Base-by-base conservation (phyloP, 2,888 invertebrate genomes). In the Platypus cylindrus region DNA sequence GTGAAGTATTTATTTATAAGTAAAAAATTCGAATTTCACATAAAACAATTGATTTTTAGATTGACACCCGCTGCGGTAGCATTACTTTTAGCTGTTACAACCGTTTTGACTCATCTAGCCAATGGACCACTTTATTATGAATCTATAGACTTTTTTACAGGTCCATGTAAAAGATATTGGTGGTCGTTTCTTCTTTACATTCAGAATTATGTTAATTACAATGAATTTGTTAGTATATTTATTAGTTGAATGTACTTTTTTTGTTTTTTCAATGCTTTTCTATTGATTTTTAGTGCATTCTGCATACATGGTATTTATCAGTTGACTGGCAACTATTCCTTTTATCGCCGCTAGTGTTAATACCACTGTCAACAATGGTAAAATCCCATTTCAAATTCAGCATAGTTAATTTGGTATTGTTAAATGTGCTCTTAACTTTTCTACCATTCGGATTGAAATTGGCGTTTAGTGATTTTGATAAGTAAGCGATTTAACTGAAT, bases 111-210 rank as follows among this genome's bases (percentile, higher is more conserved):
- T 13, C 33, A 41, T 30, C 11, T 38, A 8, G 45, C 34, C 3
- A 23, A 32, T 29, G 45, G 45, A 11, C 45, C 45, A 4, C 8
- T 40, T 3, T 45, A 27, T 64, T 32, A 47, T 5, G 7, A 1
- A 0, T 14, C 30, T 11, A n/a, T 39, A 1, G 9, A 40, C 5
- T 3, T 9, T 0, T 20, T 43, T 13, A 30, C n/a, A 28, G 29
- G 43, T 3, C 39, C 17, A 7, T 63, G 63, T 40, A 36, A 40
- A 7, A 36, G 49, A 2, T 45, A 52, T 26, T 63, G 62, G 63
- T 63, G 62, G 63, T 31, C 51, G 3, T 52, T 48, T 39, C 42
- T 63, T 12, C 45, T 61, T 0, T 64, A 62, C 40, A 40, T 60
- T 17, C 62, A 64, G 36, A 63, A 63, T 41, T 60, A 58, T 36